These are phyloP conservation scores for Popillia japonica DNA, from an alignment of 1,140 invertebrate species.

Conservation along the genomic window DNA sequence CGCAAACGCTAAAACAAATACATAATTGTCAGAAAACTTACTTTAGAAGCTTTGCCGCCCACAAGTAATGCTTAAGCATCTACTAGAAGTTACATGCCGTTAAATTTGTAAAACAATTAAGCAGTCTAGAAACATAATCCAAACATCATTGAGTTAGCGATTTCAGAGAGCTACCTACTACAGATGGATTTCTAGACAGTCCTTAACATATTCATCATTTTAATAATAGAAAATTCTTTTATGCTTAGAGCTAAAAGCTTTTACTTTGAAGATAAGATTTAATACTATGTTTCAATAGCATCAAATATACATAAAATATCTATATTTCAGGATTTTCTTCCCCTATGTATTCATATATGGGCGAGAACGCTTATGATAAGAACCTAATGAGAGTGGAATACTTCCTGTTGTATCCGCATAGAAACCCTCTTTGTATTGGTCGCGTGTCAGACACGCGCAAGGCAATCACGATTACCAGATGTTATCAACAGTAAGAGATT, in stretches of 20 bases:
- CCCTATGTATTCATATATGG: constrained; percentile 52
- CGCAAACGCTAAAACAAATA: too few relatives aligned
- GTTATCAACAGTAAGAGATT: constrained; percentile 47
- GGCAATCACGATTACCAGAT: constrained; percentile 46
- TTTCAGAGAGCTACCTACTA: too few relatives aligned
- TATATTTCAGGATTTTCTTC: constrained; percentile 54
- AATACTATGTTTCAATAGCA: constrained; percentile 31
- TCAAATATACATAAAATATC: constrained; percentile 42
- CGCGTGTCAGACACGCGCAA: constrained; percentile 53
- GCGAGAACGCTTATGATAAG: constrained; percentile 55
- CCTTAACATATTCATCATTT: too few relatives aligned
- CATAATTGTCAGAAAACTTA: too few relatives aligned
- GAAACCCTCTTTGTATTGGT: constrained; percentile 40
- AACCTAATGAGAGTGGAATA: constrained; percentile 52
- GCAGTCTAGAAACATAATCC: too few relatives aligned
- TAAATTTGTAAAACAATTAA: too few relatives aligned
- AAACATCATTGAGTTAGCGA: too few relatives aligned
- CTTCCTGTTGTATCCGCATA: constrained; percentile 49
- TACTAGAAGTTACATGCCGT: too few relatives aligned
- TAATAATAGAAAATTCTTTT: too few relatives aligned
- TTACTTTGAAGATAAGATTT: constrained; percentile 4
- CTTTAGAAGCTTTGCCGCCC: too few relatives aligned
- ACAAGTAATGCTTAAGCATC: too few relatives aligned
- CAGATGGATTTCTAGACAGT: too few relatives aligned
- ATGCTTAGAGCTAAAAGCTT: background rate